Evolutionary conservation across 2,797 vertebrate species (phyloP).

Genomic region (Artibeus lituratus): DNA sequence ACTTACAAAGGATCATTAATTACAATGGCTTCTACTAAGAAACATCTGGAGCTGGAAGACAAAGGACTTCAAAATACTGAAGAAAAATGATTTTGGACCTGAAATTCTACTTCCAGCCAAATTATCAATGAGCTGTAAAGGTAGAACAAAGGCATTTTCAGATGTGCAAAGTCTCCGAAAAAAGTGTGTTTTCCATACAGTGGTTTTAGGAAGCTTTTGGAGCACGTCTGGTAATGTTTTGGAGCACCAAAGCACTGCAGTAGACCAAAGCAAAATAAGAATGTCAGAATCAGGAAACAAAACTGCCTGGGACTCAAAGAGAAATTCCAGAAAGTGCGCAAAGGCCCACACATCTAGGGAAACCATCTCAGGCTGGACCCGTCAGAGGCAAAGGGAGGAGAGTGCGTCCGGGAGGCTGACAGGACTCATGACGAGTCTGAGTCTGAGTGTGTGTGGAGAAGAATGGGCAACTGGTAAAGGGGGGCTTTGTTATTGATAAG

Average conservation of each 20-base stretch:
- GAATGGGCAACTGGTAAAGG: not conserved
- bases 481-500: not conserved
- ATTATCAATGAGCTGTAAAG: not conserved
- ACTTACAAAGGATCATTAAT: constrained; percentile 22
- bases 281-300: not conserved
- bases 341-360: not conserved
- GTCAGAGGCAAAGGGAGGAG: not conserved
- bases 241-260: not conserved
- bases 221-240: not conserved
- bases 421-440: not conserved
- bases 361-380: not conserved
- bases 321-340: not conserved
- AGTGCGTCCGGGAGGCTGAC: not conserved
- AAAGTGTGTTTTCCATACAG: not conserved
- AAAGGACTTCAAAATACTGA: not conserved
- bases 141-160: constrained; percentile 1
- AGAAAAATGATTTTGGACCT: not conserved
- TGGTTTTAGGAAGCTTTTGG: not conserved
- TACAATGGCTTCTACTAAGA: not conserved
- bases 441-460: not conserved
- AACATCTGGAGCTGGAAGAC: not conserved
- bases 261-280: not conserved
- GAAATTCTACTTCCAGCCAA: not conserved
- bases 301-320: not conserved
- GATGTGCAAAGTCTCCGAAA: not conserved